A percentile compares a stretch with the other conserved stretches of the same genome.
Evolutionary conservation across 2,113 vertebrate genomes (phyloP).

Genomic region (Pantherophis guttatus): DNA sequence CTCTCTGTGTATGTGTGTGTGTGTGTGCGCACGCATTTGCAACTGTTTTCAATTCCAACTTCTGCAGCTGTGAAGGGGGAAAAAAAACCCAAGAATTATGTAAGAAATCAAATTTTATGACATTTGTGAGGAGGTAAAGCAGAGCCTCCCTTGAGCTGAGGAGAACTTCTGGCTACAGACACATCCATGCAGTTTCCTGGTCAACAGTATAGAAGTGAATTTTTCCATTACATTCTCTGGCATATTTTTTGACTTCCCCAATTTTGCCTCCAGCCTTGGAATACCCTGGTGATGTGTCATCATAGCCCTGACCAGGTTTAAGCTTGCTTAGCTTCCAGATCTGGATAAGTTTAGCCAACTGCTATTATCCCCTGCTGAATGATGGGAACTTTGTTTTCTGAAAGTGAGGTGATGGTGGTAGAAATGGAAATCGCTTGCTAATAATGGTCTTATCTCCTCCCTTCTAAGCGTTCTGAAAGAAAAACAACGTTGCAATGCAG

Average conservation of each 20-base stretch:
- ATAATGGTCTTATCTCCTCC: neutral
- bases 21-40: neutral
- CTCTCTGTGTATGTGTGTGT: neutral
- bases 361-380: neutral
- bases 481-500: neutral
- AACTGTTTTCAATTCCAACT: constrained; percentile 17
- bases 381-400: constrained; percentile 1
- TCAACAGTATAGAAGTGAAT: neutral
- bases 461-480: neutral
- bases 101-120: neutral
- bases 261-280: neutral
- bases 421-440: neutral
- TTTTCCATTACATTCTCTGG: neutral
- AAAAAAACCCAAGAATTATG: rapidly evolving
- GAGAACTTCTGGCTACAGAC: neutral
- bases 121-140: neutral
- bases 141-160: neutral
- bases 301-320: neutral
- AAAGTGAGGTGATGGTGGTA: neutral
- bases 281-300: neutral
- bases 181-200: neutral
- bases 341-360: neutral
- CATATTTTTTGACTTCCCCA: neutral
- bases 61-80: neutral
- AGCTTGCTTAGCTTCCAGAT: neutral